Evolutionary conservation across 2,113 vertebrate genomes (phyloP).

Genomic region (Forbesichthys agassizii): DNA sequence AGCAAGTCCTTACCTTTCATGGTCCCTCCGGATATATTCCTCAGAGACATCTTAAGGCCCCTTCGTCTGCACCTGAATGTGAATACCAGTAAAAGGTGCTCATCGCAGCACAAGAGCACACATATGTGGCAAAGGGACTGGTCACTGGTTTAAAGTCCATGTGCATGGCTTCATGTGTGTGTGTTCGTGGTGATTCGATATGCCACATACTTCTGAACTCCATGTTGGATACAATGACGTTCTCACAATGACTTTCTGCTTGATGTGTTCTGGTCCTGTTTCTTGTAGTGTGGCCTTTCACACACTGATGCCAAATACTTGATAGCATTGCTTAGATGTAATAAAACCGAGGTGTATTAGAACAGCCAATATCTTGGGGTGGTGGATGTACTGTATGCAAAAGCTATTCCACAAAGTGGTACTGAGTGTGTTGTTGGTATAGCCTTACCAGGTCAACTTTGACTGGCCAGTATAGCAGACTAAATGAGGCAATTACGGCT

Average conservation of each 20-base stretch:
- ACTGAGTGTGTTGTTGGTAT: no score
- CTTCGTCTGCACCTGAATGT: constrained; percentile 91
- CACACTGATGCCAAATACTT: constrained; percentile 98
- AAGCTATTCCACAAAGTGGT: not conserved
- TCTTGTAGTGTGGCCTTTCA: constrained; percentile 96
- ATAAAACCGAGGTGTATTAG: constrained; percentile 25
- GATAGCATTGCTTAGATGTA: constrained; percentile 95
- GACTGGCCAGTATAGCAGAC: constrained; percentile 95
- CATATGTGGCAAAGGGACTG: not conserved
- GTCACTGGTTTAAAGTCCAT: not conserved
- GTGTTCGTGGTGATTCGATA: constrained; percentile 34
- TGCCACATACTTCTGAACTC: constrained; percentile 90
- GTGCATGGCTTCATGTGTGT: no score
- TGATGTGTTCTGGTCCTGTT: constrained; percentile 95
- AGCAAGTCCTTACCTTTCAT: constrained; percentile 88
- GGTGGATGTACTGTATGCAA: not conserved
- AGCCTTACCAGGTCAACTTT: constrained; percentile 95
- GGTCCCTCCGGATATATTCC: constrained; percentile 96
- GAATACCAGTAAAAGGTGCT: constrained; percentile 26
- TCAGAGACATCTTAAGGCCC: constrained; percentile 99
- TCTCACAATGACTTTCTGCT: constrained; percentile 88
- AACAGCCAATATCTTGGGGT: not conserved
- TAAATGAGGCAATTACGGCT: constrained; percentile 92
- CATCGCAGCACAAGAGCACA: constrained; percentile 5
- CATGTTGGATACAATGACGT: constrained; percentile 91